Base-by-base conservation (phyloP, 1,140 invertebrate species). In the Halyomorpha halys region DNA sequence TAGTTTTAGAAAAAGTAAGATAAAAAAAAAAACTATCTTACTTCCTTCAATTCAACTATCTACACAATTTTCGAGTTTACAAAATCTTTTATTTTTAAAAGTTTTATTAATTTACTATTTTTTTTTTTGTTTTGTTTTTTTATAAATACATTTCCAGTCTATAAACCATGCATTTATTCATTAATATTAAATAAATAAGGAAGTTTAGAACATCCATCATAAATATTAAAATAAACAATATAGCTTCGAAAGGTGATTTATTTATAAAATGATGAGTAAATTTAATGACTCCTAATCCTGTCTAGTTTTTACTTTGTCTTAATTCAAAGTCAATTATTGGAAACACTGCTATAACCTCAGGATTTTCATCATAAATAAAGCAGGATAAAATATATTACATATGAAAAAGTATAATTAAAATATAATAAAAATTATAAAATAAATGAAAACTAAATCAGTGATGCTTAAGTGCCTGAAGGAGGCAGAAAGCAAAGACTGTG, bases 391-490 rank as follows among this genome's bases (percentile, higher is more conserved):
- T 23, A 19, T 23, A 56, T 23, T 23, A 25, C 15, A 23, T 23
- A 56, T 23, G 23, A 25, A 23, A 56, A 49, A 56, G 23, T 56
- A 56, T 25, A 56, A 56, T 56, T 56, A 56, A 56, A 56, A 56
- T 56, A 23, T 19, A 27, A 56, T 56, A 56, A 56, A 56, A 56
- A 27, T 56, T 56, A 56, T 56, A 56, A 56, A 56, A 56, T 56
- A 56, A 49, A 49, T 19, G 47, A 56, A 11, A 21, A 56, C 53
- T 56, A 56, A 56, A 56, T 23, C 19, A 56, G 21, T 49, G 18
- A 23, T 23, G 53, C 53, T 56, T 23, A 56, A 56, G 47, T 56
- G 53, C 53, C 53, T 16, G 23, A 56, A 23, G 53, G 23, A 23
- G 53, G 18, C 14, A 23, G 53, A 56, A 56, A 23, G 18, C 19